Percentiles rank a stretch among this genome's conserved stretches.
These are phyloP conservation scores for Cepphus grylle DNA, from an alignment of 2,113 vertebrate species.

Conservation along the genomic window DNA sequence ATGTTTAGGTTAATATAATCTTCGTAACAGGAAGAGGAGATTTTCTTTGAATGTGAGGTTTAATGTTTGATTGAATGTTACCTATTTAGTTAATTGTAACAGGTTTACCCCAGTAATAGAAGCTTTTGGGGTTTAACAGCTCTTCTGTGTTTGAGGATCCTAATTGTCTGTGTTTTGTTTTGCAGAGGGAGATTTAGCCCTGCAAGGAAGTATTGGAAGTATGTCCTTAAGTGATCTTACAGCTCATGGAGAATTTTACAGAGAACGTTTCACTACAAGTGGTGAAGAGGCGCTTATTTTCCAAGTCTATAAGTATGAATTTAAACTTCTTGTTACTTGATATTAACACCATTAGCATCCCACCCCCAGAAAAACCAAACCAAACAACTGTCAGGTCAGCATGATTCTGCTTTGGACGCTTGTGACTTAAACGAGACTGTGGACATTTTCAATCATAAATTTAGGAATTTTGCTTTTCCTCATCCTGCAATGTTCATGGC, in stretches of 20 bases:
- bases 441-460: not conserved
- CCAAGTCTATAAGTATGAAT: conserved; percentile 86
- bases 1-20: not conserved
- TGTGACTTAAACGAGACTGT: not conserved
- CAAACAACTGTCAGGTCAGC: not conserved
- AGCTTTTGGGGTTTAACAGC: not conserved
- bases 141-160: not conserved
- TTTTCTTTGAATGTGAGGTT: not conserved
- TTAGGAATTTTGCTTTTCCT: not conserved
- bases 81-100: not conserved
- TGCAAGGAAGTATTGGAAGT: conserved; percentile 93
- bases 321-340: not conserved
- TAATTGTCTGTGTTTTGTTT: not conserved
- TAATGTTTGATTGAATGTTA: not conserved
- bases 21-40: not conserved
- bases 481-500: not conserved
- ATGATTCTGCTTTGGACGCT: not conserved
- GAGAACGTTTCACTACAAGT: conserved; percentile 92
- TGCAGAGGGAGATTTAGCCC: conserved; percentile 86
- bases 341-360: not conserved
- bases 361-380: accelerated
- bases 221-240: conserved; percentile 94
- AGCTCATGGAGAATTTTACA: conserved; percentile 90
- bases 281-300: conserved; percentile 94
- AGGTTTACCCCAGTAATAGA: not conserved